A percentile compares a stretch with the other conserved stretches of the same genome.
Evolutionary conservation across 2,888 invertebrate genomes (phyloP).

Genomic region (Sabatieria punctata): DNA sequence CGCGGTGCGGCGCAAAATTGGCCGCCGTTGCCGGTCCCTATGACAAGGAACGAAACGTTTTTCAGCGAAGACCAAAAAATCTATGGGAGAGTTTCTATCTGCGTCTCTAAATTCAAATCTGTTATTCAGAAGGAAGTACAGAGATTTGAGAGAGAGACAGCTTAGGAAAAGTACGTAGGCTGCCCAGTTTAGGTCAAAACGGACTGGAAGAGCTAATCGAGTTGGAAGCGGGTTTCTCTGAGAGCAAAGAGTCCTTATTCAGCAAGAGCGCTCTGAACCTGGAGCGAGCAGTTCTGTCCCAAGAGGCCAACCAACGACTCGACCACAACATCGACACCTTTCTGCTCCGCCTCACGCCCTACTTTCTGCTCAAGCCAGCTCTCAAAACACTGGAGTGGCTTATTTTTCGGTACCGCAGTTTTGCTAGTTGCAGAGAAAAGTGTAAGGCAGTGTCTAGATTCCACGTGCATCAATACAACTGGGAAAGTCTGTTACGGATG

Average conservation of each 20-base stretch:
- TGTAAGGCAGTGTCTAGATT: slow-evolving; percentile 41
- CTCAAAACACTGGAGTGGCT: slow-evolving; percentile 92
- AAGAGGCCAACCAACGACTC: slow-evolving; percentile 55
- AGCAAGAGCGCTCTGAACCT: neutral
- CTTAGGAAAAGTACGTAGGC: no score
- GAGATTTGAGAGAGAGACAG: no score
- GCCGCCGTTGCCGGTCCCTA: no score
- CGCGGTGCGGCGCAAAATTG: no score
- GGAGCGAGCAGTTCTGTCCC: slow-evolving; percentile 42
- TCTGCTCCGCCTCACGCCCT: slow-evolving; percentile 61
- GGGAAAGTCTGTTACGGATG: slow-evolving; percentile 56
- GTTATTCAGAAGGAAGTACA: no score
- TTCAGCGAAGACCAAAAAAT: no score
- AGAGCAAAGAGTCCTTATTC: neutral
- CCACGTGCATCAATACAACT: slow-evolving; percentile 70
- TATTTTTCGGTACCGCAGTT: slow-evolving; percentile 45
- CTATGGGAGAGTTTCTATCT: no score
- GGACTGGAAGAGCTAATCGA: no score
- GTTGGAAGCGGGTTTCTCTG: neutral
- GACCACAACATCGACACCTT: slow-evolving; percentile 59
- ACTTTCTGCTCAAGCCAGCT: slow-evolving; percentile 61
- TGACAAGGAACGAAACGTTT: no score
- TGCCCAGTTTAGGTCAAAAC: no score
- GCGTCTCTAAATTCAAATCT: no score
- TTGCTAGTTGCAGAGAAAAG: neutral